Percentiles rank a stretch among this genome's conserved stretches.
phyloP scores from a whole-genome alignment of 2,888 invertebrate genomes.

The Metopia argyrocephala region DNA sequence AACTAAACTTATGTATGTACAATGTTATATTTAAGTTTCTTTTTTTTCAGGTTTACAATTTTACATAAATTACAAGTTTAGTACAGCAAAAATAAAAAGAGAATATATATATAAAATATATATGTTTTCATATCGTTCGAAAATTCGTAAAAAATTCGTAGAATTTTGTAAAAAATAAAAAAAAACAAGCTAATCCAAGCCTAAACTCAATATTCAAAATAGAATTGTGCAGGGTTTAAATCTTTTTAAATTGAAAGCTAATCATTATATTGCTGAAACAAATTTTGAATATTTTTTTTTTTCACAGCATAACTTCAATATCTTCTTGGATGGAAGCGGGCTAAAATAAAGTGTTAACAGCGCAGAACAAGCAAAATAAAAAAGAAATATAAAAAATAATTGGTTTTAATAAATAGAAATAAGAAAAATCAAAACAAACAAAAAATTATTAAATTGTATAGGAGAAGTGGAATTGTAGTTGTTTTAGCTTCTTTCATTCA shows the following conservation, averaged over 20 bases:
- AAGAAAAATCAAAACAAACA: conserved; percentile 18
- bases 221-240: background rate
- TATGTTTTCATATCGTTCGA: conserved; percentile 14
- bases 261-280: background rate
- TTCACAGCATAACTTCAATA: conserved; percentile 74
- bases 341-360: too few species aligned
- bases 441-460: background rate
- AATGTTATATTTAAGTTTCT: too few species aligned
- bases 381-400: conserved; percentile 36
- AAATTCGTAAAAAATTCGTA: conserved; percentile 18
- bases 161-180: too few species aligned
- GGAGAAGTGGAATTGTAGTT: background rate
- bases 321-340: conserved; percentile 72
- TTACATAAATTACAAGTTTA: conserved; percentile 44
- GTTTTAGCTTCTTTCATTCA: conserved; percentile 66
- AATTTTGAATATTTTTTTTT: background rate
- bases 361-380: conserved; percentile 59
- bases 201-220: background rate
- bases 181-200: background rate
- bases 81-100: conserved; percentile 19
- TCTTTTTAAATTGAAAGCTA: background rate
- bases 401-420: conserved; percentile 2
- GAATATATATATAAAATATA: too few species aligned
- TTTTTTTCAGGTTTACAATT: conserved; percentile 31
- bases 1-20: conserved; percentile 38